Conservation (phyloP, 1,140 invertebrate genomes). For the Euura lappo region DNA sequence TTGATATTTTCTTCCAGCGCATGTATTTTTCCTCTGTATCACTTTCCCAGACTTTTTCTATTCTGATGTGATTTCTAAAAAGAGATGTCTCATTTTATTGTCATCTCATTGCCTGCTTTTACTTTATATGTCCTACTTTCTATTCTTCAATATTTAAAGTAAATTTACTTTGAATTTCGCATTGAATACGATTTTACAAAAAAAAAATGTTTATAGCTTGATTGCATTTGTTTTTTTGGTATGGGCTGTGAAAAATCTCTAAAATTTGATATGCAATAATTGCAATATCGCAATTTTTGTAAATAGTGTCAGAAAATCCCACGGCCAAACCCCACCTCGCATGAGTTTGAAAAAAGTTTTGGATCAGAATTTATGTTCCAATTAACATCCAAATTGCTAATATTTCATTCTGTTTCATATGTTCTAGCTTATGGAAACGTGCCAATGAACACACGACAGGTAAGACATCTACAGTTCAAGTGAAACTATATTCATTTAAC, state of each 20-base stretch:
- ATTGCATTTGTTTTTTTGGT: not conserved
- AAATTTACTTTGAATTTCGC: no score
- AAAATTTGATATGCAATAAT: no score
- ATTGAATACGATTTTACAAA: no score
- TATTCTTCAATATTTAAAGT: no score
- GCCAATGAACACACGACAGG: constrained; percentile 49
- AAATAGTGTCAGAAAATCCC: not conserved
- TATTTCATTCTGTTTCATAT: constrained; percentile 11
- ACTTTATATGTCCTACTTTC: no score
- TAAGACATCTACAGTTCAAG: constrained; percentile 28
- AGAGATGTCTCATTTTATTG: no score
- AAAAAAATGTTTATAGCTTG: no score
- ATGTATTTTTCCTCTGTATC: not conserved
- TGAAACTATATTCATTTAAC: not conserved
- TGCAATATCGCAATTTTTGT: not conserved
- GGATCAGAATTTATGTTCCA: no score
- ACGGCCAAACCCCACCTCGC: not conserved
- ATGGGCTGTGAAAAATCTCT: not conserved
- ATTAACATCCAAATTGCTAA: no score
- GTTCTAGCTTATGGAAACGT: constrained; percentile 56
- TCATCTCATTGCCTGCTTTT: no score
- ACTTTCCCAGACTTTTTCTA: not conserved
- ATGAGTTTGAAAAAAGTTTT: not conserved
- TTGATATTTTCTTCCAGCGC: constrained; percentile 2
- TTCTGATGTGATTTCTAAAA: no score